These are phyloP conservation scores for Nixonia krombeini DNA, from an alignment of 1,140 invertebrate species.

Conservation along the genomic window DNA sequence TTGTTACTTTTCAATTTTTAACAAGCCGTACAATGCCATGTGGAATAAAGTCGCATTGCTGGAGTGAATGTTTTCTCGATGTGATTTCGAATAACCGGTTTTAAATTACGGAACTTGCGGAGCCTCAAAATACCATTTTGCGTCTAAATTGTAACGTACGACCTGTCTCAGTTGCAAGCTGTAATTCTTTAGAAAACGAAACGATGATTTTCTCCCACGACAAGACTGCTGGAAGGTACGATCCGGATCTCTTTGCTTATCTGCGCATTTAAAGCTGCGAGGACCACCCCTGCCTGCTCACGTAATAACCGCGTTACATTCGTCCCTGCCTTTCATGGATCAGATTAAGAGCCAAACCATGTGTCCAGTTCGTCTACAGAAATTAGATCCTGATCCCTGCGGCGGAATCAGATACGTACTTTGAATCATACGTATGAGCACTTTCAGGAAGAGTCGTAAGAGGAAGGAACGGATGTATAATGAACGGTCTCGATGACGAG, in stretches of 20 bases:
- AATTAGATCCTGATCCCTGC: constrained; percentile 33
- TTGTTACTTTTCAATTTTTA: too few species aligned
- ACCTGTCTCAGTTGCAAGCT: too few species aligned
- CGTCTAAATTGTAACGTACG: too few species aligned
- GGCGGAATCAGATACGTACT: constrained; percentile 33
- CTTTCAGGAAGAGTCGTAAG: constrained; percentile 16
- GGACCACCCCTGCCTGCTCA: constrained; percentile 2
- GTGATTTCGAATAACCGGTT: too few species aligned
- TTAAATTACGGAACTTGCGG: too few species aligned
- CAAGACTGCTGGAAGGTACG: constrained; percentile 15
- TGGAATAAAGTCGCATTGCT: too few species aligned
- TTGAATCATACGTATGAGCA: constrained; percentile 21
- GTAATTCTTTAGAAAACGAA: too few species aligned
- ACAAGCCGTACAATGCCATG: too few species aligned
- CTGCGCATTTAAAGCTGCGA: constrained; percentile 15
- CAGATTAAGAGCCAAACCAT: constrained; percentile 42
- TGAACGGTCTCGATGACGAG: constrained; percentile 16
- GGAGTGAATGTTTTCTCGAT: too few species aligned
- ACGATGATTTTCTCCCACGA: constrained; percentile 20
- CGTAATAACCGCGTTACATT: constrained; percentile 44
- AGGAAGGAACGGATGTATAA: constrained; percentile 16
- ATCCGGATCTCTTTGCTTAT: constrained; percentile 32
- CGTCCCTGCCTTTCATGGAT: constrained; percentile 38
- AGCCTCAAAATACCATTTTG: too few species aligned
- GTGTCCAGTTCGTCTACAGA: constrained; percentile 17